Evolutionary conservation across 2,797 vertebrate genomes (phyloP), one percentile per base, ranked within the genome.

Genomic region (Acipenser oxyrinchus): DNA sequence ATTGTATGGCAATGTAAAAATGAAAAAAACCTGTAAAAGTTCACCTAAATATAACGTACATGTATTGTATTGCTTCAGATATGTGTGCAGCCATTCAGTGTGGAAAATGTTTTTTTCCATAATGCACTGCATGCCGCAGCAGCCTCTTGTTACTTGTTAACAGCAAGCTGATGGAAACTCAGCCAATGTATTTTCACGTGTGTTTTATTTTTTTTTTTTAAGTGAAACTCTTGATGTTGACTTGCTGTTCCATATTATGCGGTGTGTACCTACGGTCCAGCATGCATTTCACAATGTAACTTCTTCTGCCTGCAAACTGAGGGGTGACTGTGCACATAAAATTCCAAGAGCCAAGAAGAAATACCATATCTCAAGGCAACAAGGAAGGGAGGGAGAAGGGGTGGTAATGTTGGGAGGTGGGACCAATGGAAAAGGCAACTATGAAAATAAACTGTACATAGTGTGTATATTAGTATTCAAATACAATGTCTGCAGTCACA

Each of bases 91-190:
- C 85, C 81, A 78, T 81, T 80, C 73, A 71, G 79, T 83, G 83
- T 82, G 81, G 87, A 82, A 71, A 77, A 76, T 78, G 48, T 12
- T 9, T 13, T 80, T 81, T 80, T 82, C 87, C 82, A 86, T 86
- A 82, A 86, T 87, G 82, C 83, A 78, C 87, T 86, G 87, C 92
- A 92, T 91, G 92, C 86, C 82, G 85, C 87, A 81, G 84, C 86
- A 87, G 88, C 88, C 90, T 91, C 87, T 78, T 73, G 72, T 86
- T 84, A 86, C 74, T 82, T 80, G 76, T 81, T 88, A 89, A 90
- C 87, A 91, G 84, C 86, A 86, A 94, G 90, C 92, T 91, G 86
- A 89, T 78, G 77, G 81, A 80, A 75, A 79, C 79, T 92, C 89
- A 89, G 89, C 90, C 83, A 78, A 79, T 84, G 79, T 78, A 67